Conservation (phyloP, 2,797 vertebrate species). For the Melanotaenia trifasciata region DNA sequence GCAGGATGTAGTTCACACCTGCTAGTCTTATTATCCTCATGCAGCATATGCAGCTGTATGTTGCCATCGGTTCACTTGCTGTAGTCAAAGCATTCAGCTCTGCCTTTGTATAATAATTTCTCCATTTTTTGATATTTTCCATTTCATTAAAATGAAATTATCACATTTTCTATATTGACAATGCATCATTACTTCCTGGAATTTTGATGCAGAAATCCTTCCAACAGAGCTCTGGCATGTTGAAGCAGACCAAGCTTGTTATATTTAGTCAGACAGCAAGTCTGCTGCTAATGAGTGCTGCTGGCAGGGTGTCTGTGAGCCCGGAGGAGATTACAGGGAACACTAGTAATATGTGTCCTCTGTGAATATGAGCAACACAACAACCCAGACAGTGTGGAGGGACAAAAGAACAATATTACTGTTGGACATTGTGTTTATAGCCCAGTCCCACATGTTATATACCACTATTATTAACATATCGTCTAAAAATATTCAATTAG, state of each 20-base stretch:
- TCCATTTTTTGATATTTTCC: constrained; percentile 9
- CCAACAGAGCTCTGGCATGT: constrained; percentile 73
- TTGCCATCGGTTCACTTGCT: constrained; percentile 15
- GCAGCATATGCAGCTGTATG: constrained; percentile 7
- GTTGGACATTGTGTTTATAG: constrained; percentile 10
- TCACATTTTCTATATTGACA: constrained; percentile 38
- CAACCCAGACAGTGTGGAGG: constrained; percentile 49
- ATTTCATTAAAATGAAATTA: constrained; percentile 37
- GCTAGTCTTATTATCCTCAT: constrained; percentile 20
- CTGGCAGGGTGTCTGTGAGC: constrained; percentile 81
- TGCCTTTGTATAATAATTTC: neutral
- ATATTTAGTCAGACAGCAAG: constrained; percentile 84
- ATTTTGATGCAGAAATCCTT: constrained; percentile 58
- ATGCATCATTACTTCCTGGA: constrained; percentile 45
- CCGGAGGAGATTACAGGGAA: constrained; percentile 76
- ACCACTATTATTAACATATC: neutral
- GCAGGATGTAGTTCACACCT: constrained; percentile 26
- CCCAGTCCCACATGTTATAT: constrained; percentile 1
- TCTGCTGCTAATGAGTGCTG: constrained; percentile 82
- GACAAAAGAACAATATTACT: constrained; percentile 35
- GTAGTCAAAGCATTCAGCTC: neutral
- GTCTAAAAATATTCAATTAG: neutral
- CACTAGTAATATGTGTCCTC: constrained; percentile 74
- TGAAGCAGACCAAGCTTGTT: constrained; percentile 75
- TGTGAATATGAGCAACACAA: constrained; percentile 60